Evolutionary conservation across 2,888 invertebrate genomes (phyloP), one percentile per base, ranked within the genome.

Genomic region (Dilophus febrilis): DNA sequence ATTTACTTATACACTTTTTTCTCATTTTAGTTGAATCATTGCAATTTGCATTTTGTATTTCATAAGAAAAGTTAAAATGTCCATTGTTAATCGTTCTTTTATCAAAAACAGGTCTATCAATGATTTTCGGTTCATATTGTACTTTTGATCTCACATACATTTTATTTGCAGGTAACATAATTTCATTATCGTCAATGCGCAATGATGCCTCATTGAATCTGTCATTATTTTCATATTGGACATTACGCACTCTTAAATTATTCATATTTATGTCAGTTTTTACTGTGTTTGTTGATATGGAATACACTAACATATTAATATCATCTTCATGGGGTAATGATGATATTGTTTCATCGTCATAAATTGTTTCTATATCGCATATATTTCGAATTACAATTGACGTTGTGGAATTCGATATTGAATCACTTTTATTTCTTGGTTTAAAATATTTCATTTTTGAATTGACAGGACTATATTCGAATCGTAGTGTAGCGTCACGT

Each of bases 31-130:
- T 30, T 30, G 30, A 14, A 7, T 22, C 5, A 22, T 22, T 22
- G 4, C 8, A 6, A 22, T 22, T 22, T 22, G 22, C 4, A 22
- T 22, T 22, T 6, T 22, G 4, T 22, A 8, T 4, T 6, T 6
- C 22, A 13, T 18, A 17, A 19, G 35, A n/a, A n/a, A 11, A 19
- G 22, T 22, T 22, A 8, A 22, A 32, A 16, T 35, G 8, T 61
- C 65, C 36, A 71, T 74, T 58, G 64, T 65, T 43, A 68, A 72
- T n/a, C 60, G 64, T 59, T 65, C 66, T 35, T 70, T 77, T 44
- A 68, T 77, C 48, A 65, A 65, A 49, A 72, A 74, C 51, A 70
- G 77, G 47, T 71, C 72, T 33, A 66, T 64, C 34, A 30, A 34
- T 33, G 33, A 18, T 19, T 32, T 11, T 6, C 13, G 32, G 4